phyloP scores from a whole-genome alignment of 2,113 vertebrate species.

The Columba janthina region DNA sequence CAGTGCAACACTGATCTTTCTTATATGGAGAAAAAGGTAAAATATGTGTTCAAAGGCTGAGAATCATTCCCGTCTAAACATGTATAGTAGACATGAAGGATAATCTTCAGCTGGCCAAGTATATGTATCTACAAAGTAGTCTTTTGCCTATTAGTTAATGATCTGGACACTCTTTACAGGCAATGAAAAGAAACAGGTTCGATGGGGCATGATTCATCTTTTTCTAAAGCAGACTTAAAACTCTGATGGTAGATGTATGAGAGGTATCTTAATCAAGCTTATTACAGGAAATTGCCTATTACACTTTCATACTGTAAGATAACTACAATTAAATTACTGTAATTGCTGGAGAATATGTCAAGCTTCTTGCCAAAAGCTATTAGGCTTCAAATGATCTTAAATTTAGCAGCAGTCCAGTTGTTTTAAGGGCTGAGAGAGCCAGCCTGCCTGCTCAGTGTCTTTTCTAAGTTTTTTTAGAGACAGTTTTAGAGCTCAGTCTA shows the following conservation, averaged over 20 bases:
- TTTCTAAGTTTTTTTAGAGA: not conserved
- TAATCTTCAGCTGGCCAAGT: not conserved
- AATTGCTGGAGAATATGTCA: conserved; percentile 54
- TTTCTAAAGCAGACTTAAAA: not conserved
- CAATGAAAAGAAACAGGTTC: not conserved
- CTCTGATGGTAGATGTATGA: not conserved
- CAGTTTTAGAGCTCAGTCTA: not conserved
- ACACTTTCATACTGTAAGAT: conserved; percentile 50
- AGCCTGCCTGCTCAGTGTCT: not conserved
- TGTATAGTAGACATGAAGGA: not conserved
- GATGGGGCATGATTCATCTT: not conserved
- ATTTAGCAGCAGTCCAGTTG: conserved; percentile 13
- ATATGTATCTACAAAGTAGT: not conserved
- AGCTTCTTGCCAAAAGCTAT: conserved; percentile 51
- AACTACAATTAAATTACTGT: conserved; percentile 64
- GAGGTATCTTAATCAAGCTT: conserved; percentile 51
- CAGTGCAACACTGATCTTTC: not conserved
- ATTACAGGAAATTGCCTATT: conserved; percentile 53
- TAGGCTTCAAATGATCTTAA: conserved; percentile 38
- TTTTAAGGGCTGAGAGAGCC: not conserved
- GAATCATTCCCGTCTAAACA: not conserved
- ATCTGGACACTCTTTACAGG: not conserved
- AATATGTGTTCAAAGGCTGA: not conserved
- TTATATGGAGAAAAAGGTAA: not conserved
- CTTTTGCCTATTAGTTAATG: not conserved